A percentile compares a stretch with the other conserved stretches of the same genome.
Evolutionary conservation across 2,888 invertebrate species (phyloP).

Genomic region (Shargacucullia verbasci): DNA sequence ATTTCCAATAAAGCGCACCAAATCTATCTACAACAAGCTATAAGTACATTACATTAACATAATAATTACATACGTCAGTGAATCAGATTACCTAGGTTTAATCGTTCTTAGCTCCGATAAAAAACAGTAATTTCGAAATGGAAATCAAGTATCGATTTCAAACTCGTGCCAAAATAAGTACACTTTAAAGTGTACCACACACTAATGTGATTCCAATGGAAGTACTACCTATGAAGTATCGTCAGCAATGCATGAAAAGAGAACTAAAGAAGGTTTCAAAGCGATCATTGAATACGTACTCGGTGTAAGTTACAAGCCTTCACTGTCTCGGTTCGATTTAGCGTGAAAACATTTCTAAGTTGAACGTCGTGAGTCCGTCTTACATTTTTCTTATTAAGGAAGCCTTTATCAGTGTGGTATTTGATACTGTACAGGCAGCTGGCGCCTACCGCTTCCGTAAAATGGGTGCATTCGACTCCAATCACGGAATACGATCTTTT

Average conservation of each 20-base stretch:
- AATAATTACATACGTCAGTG: no score
- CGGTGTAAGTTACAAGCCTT: constrained; percentile 78
- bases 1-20: no score
- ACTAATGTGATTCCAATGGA: constrained; percentile 39
- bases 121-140: constrained; percentile 1
- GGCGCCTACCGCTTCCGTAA: constrained; percentile 87
- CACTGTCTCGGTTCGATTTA: constrained; percentile 84
- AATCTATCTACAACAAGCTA: no score
- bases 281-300: constrained; percentile 71
- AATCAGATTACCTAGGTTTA: no score
- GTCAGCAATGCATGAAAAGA: constrained; percentile 56
- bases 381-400: constrained; percentile 81
- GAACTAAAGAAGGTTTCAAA: constrained; percentile 70
- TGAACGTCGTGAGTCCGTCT: constrained; percentile 73
- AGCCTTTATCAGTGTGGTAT: constrained; percentile 74
- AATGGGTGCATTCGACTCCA: constrained; percentile 76
- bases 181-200: neutral
- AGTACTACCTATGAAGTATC: constrained; percentile 26
- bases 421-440: constrained; percentile 82
- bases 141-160: neutral
- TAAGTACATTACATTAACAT: no score
- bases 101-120: no score
- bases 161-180: constrained; percentile 21
- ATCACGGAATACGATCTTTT: constrained; percentile 83
- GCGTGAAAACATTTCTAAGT: constrained; percentile 81